Evolutionary conservation across 2,113 vertebrate genomes (phyloP), one percentile per base, ranked within the genome.

Genomic region (Lepidothrix coronata): DNA sequence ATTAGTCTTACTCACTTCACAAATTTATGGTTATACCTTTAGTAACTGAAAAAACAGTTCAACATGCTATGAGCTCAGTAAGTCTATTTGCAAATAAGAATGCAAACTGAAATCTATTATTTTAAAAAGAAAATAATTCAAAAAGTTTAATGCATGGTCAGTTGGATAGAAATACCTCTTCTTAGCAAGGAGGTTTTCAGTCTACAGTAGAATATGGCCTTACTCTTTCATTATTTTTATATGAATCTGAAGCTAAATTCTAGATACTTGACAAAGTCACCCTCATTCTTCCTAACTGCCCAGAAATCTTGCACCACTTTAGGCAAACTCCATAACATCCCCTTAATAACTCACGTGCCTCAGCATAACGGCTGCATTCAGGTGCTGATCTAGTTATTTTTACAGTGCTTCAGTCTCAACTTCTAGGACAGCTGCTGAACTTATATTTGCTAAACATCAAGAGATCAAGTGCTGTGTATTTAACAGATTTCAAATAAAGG

Each of bases 391-490:
- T 48, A 35, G 3, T 52, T 33, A 27, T 81, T 89, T 75, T 58
- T 70, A 70, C 41, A 80, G 21, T 27, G n/a, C 20, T 7, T 30
- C 6, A 11, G 11, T 33, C 13, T 44, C 37, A 67, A 31, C 51
- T 87, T 74, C 25, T 23, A 63, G 18, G 30, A 66, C n/a, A 65
- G 75, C 5, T 8, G 7, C 18, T 76, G 61, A 37, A 73, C 28
- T 87, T 51, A 27, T 7, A 84, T 67, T 57, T 58, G 43, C 8
- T 52, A 75, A 44, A 52, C 1, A 0, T 24, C 35, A 88, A 65
- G 43, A 65, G 9, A 88, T 14, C 6, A 59, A 57, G 13, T 0
- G 1, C 15, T 46, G 20, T 0, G 0, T 46, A 9, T 52, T 59
- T 43, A 74, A 78, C 23, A 72, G 25, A 59, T 55, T 66, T 18